Percentiles rank a stretch among this genome's conserved stretches.
phyloP scores from a whole-genome alignment of 92 coral and sea anemone genomes.

The Epizoanthus stellaris region DNA sequence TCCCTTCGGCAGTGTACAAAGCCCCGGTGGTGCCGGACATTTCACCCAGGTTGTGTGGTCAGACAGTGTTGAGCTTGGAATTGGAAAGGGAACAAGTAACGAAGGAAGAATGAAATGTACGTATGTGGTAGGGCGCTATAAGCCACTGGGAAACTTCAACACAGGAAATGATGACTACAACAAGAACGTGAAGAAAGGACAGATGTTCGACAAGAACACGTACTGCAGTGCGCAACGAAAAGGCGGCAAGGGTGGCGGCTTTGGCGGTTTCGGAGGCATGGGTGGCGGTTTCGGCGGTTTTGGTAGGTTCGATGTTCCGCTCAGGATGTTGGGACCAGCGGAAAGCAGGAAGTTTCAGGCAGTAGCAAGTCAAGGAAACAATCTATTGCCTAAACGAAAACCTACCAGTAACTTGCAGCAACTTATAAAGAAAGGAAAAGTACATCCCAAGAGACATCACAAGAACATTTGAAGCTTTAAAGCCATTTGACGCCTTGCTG shows the following conservation, averaged over 20 bases:
- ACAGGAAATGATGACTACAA: constrained; percentile 11
- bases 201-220: constrained; percentile 10
- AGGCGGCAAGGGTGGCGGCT: not conserved
- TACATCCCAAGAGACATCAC: no score
- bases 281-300: not conserved
- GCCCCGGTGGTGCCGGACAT: constrained; percentile 26
- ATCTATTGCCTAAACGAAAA: no score
- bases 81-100: not conserved
- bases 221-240: not conserved
- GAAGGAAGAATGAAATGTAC: not conserved
- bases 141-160: constrained; percentile 18
- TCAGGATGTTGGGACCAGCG: not conserved
- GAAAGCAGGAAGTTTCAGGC: not conserved
- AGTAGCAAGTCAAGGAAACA: no score
- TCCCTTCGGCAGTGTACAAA: constrained; percentile 22
- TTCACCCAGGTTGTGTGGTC: constrained; percentile 41
- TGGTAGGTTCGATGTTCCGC: not conserved
- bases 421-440: no score
- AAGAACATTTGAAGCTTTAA: no score
- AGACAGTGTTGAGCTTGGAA: constrained; percentile 28
- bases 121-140: constrained; percentile 13
- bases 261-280: no score
- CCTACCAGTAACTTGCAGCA: no score
- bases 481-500: no score
- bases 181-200: constrained; percentile 33